Evolutionary conservation across 2,888 invertebrate species (phyloP).

Genomic region (Protophormia terraenovae): DNA sequence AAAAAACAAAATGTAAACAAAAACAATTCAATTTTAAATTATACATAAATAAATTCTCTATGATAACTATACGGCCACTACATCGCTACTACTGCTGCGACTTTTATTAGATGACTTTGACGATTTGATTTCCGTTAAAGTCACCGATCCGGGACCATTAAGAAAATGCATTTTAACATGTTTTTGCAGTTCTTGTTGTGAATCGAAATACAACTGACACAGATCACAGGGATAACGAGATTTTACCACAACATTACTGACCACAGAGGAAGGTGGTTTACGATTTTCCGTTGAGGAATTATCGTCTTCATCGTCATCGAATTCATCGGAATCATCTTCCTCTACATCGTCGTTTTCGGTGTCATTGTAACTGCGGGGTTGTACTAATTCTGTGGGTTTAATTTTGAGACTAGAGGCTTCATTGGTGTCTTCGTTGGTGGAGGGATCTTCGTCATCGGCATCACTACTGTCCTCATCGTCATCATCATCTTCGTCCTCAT

Average conservation of each 20-base stretch:
- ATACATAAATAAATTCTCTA: constrained; percentile 55
- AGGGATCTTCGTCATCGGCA: constrained; percentile 65
- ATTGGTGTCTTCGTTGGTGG: constrained; percentile 60
- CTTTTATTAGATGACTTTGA: constrained; percentile 69
- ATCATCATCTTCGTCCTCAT: constrained; percentile 66
- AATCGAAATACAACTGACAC: constrained; percentile 80
- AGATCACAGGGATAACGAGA: constrained; percentile 80
- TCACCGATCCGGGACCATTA: constrained; percentile 78
- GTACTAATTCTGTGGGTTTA: constrained; percentile 33
- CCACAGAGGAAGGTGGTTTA: constrained; percentile 59
- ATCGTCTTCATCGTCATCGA: constrained; percentile 68
- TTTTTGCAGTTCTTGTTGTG: constrained; percentile 79
- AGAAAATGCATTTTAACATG: constrained; percentile 81
- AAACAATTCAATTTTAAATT: constrained; percentile 35
- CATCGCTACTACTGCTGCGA: constrained; percentile 70
- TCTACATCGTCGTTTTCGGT: constrained; percentile 67
- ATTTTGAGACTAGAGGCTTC: constrained; percentile 38
- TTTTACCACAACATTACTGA: constrained; percentile 61
- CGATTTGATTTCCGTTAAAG: constrained; percentile 73
- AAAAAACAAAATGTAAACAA: neutral
- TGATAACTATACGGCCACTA: constrained; percentile 68
- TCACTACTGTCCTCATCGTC: constrained; percentile 69
- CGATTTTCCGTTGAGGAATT: constrained; percentile 69
- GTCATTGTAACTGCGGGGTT: constrained; percentile 58
- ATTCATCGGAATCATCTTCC: constrained; percentile 66